phyloP scores from a whole-genome alignment of 2,113 vertebrate genomes.

The Oriolus oriolus region DNA sequence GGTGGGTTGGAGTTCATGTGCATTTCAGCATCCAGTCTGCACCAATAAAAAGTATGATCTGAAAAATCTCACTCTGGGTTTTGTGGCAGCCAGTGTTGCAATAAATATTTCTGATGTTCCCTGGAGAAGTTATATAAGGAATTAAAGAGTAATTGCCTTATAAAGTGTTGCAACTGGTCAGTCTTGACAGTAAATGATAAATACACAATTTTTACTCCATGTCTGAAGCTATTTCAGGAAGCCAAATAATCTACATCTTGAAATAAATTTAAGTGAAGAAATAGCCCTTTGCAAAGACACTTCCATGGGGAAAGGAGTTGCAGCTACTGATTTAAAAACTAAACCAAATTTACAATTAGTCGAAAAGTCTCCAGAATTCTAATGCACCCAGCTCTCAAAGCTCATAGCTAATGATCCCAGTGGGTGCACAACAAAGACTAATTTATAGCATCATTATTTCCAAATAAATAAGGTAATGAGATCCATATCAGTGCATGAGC shows the following conservation, averaged over 20 bases:
- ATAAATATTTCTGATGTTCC: background rate
- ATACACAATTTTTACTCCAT: background rate
- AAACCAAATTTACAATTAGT: background rate
- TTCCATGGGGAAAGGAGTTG: background rate
- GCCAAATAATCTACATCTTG: background rate
- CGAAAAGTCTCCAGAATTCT: background rate
- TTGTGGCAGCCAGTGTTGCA: background rate
- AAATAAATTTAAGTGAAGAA: background rate
- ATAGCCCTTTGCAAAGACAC: background rate
- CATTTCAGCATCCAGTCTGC: background rate
- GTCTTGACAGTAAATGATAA: background rate
- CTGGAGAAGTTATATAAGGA: background rate
- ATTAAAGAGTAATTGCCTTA: slow-evolving; percentile 19
- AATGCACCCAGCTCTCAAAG: background rate
- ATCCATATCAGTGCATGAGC: background rate
- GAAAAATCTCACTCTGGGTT: background rate
- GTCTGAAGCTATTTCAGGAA: slow-evolving; percentile 3
- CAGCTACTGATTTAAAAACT: background rate
- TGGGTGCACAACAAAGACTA: background rate
- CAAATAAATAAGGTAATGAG: background rate
- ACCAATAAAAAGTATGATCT: background rate
- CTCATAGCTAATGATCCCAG: background rate
- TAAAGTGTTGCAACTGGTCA: background rate
- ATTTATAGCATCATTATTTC: background rate
- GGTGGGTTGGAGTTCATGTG: background rate